Evolutionary conservation across 1,140 invertebrate genomes (phyloP).

Genomic region (Drosophila paulistorum): DNA sequence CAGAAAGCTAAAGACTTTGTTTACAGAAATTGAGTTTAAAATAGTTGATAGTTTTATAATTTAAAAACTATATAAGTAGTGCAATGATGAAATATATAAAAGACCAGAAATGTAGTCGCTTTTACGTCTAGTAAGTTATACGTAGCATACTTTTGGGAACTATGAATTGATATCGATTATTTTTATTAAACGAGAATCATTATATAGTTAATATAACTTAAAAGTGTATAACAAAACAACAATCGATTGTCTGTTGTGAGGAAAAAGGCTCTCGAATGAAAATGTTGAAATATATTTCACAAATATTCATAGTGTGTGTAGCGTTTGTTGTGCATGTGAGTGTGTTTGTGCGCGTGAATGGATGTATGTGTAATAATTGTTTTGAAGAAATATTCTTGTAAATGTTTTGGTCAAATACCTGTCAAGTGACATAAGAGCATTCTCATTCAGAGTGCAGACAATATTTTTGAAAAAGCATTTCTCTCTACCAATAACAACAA

Average conservation of each 20-base stretch:
- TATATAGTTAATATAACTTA: neutral
- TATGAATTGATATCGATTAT: no score
- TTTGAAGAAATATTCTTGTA: constrained; percentile 61
- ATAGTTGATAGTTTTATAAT: no score
- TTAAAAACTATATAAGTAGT: no score
- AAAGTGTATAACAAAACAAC: neutral
- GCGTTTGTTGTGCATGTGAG: neutral
- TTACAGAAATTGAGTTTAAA: no score
- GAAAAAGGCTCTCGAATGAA: constrained; percentile 20
- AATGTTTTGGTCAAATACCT: constrained; percentile 69
- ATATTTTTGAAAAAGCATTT: constrained; percentile 57
- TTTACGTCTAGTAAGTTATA: no score
- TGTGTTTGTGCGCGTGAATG: constrained; percentile 19
- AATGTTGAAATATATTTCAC: constrained; percentile 23
- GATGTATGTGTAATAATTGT: constrained; percentile 61
- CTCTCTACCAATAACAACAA: constrained; percentile 13
- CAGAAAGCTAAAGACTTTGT: no score
- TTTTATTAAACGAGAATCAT: no score
- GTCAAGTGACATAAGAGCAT: constrained; percentile 73
- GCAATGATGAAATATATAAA: no score
- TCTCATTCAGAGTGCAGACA: constrained; percentile 50
- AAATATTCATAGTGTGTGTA: neutral
- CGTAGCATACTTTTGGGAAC: no score
- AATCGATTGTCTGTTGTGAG: neutral
- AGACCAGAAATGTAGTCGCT: no score